phyloP scores from a whole-genome alignment of 2,888 invertebrate species.

The Cephus spinipes region DNA sequence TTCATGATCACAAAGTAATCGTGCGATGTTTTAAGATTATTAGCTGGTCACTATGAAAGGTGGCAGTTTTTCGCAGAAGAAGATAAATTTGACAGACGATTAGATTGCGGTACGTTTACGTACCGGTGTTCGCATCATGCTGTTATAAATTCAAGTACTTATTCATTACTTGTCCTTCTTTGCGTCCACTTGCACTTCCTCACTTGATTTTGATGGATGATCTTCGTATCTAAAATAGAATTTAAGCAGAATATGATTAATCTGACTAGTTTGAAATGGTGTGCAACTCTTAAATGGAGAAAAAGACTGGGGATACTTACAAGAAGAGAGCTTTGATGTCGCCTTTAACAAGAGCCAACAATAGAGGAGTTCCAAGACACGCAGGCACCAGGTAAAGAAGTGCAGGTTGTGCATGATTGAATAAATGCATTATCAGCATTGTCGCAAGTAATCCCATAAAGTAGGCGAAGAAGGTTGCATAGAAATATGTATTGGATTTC shows the following conservation, averaged over 20 bases:
- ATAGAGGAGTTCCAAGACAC: constrained; percentile 90
- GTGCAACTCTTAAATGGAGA: background rate
- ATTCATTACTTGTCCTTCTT: constrained; percentile 60
- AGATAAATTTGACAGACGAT: background rate
- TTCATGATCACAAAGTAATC: background rate
- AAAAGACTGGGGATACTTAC: constrained; percentile 72
- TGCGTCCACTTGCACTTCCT: constrained; percentile 61
- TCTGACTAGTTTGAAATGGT: background rate
- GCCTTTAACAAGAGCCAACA: constrained; percentile 89
- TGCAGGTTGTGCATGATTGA: constrained; percentile 98
- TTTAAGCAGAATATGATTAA: background rate
- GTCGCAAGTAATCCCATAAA: constrained; percentile 93
- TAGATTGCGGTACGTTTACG: background rate
- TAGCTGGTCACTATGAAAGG: background rate
- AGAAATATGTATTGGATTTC: constrained; percentile 88
- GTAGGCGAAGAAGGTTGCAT: constrained; percentile 92
- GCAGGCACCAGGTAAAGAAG: constrained; percentile 96
- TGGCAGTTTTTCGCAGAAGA: background rate
- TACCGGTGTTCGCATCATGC: background rate
- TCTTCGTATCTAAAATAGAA: constrained; percentile 75
- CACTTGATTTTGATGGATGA: constrained; percentile 71
- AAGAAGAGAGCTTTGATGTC: constrained; percentile 90
- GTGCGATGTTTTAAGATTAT: background rate
- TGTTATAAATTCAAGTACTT: background rate
- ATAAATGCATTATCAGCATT: constrained; percentile 97